Evolutionary conservation across 2,113 vertebrate genomes (phyloP).

Genomic region (Hemibagrus wyckioides): DNA sequence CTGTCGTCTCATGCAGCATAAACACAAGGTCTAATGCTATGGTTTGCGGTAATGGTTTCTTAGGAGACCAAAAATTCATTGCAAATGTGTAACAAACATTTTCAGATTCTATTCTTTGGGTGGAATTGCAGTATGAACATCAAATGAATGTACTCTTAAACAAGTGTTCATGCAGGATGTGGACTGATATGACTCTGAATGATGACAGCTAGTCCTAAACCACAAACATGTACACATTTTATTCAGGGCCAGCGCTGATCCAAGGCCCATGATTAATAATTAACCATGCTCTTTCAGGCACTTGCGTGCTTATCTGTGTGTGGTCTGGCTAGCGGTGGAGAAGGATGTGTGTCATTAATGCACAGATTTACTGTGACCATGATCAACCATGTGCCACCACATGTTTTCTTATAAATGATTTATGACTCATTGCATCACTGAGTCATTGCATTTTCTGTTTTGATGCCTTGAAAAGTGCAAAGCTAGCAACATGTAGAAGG

Average conservation of each 20-base stretch:
- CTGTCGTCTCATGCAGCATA: background rate
- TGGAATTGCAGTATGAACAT: background rate
- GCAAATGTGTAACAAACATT: background rate
- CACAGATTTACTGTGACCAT: background rate
- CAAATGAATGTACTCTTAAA: background rate
- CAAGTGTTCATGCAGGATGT: background rate
- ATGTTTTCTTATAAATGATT: background rate
- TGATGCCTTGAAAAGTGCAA: background rate
- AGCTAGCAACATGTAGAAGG: background rate
- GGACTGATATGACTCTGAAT: background rate
- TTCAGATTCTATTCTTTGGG: background rate
- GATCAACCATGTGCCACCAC: background rate
- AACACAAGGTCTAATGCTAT: background rate
- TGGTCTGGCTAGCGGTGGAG: conserved; percentile 18
- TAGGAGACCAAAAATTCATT: background rate
- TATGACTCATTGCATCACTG: background rate
- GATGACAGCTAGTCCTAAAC: conserved; percentile 6
- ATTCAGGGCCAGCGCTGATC: background rate
- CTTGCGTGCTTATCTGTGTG: conserved; percentile 19
- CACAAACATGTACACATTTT: conserved; percentile 22
- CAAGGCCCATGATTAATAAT: conserved; percentile 30
- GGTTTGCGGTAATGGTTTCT: background rate
- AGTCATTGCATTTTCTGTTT: background rate
- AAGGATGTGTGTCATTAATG: background rate
- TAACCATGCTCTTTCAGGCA: conserved; percentile 34